These are phyloP conservation scores for Pungitius pungitius DNA, from an alignment of 2,113 vertebrate species.

Conservation along the genomic window DNA sequence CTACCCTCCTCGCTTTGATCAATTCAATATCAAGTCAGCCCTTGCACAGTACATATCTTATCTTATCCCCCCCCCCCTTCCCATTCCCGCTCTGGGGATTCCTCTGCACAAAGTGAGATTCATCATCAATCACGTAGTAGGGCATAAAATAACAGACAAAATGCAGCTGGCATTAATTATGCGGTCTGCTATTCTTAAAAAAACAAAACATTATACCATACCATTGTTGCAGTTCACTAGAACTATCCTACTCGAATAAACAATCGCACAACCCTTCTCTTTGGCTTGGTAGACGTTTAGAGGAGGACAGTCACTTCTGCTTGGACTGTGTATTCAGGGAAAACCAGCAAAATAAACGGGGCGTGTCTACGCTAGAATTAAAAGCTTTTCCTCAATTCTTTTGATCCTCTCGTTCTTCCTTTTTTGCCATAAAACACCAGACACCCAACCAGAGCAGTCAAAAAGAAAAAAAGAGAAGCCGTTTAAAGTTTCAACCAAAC, in stretches of 20 bases:
- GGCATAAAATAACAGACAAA: conserved; percentile 71
- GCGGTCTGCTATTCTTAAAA: conserved; percentile 61
- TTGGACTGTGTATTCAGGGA: conserved; percentile 36
- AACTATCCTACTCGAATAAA: conserved; percentile 66
- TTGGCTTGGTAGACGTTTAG: conserved; percentile 74
- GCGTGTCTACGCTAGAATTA: conserved; percentile 32
- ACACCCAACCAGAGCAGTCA: conserved; percentile 7
- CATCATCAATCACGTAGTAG: conserved; percentile 78
- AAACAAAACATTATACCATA: conserved; percentile 50
- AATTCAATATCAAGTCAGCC: conserved; percentile 66
- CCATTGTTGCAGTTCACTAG: conserved; percentile 59
- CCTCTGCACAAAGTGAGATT: conserved; percentile 78
- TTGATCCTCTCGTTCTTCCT: conserved; percentile 29
- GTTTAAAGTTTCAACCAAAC: conserved; percentile 44
- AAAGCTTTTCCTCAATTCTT: conserved; percentile 41
- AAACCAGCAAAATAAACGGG: conserved; percentile 39
- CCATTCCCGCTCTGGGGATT: conserved; percentile 42
- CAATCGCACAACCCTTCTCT: conserved; percentile 73
- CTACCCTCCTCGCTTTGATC: conserved; percentile 44
- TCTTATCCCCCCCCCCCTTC: conserved; percentile 38
- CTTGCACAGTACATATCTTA: conserved; percentile 53
- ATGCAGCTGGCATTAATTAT: conserved; percentile 69
- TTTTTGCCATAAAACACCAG: conserved; percentile 25
- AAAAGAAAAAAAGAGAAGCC: conserved; percentile 46
- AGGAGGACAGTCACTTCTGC: conserved; percentile 64